Evolutionary conservation across 2,797 vertebrate species (phyloP).

Genomic region (Trachops cirrhosus): DNA sequence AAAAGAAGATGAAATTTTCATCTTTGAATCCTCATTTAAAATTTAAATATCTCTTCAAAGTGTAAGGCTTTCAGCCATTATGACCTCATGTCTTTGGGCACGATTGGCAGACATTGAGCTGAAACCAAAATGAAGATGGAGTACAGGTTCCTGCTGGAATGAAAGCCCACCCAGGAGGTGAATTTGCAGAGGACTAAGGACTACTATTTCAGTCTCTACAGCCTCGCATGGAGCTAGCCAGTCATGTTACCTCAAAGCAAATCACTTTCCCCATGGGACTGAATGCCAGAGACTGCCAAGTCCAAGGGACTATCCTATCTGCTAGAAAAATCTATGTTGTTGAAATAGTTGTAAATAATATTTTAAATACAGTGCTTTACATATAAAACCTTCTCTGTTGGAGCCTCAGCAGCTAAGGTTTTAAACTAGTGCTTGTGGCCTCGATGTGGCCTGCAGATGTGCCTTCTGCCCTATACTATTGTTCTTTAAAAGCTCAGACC

Average conservation of each 20-base stretch:
- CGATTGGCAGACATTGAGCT: conserved; percentile 22
- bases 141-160: background rate
- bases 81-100: conserved; percentile 42
- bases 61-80: background rate
- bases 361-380: background rate
- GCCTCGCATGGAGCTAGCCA: background rate
- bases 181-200: background rate
- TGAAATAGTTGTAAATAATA: conserved; percentile 6
- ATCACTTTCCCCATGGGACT: background rate
- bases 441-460: background rate
- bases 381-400: background rate
- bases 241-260: background rate
- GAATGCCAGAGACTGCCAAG: background rate
- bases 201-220: background rate
- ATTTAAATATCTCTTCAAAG: conserved; percentile 53
- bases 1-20: background rate
- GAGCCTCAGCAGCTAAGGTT: background rate
- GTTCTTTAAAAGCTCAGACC: background rate
- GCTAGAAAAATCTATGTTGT: background rate
- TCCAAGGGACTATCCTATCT: background rate
- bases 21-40: conserved; percentile 52
- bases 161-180: background rate
- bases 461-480: background rate
- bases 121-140: background rate
- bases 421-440: background rate